phyloP scores from a whole-genome alignment of 2,797 vertebrate species.

The Salmo trutta region DNA sequence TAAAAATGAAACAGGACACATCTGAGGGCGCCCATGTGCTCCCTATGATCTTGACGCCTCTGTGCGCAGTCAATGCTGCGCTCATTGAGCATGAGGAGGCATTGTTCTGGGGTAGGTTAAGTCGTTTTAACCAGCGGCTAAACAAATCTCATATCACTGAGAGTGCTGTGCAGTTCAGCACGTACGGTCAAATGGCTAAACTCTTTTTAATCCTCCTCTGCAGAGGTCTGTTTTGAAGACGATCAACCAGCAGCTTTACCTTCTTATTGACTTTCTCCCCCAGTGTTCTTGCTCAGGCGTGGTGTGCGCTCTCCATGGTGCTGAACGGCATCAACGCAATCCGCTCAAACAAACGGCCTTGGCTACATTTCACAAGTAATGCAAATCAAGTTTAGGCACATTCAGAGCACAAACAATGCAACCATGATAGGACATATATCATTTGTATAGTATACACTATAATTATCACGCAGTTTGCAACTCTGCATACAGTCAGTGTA shows the following conservation, averaged over 20 bases:
- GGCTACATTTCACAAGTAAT: neutral
- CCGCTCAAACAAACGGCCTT: neutral
- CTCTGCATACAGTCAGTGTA: neutral
- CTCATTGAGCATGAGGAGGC: constrained; percentile 12
- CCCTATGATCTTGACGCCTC: too few species aligned
- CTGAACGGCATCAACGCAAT: constrained; percentile 51
- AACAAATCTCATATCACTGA: constrained; percentile 11
- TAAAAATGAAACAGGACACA: too few species aligned
- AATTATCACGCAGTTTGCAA: neutral
- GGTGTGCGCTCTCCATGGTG: constrained; percentile 59
- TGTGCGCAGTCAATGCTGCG: constrained; percentile 20
- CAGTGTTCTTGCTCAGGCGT: neutral
- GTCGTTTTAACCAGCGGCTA: constrained; percentile 12
- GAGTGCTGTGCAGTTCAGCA: constrained; percentile 18
- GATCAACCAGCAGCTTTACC: constrained; percentile 3
- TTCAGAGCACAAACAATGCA: neutral
- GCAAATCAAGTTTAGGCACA: neutral
- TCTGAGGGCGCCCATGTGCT: too few species aligned
- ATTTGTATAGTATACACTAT: neutral
- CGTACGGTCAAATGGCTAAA: constrained; percentile 27
- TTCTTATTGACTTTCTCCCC: constrained; percentile 16
- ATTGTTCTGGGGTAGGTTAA: constrained; percentile 19
- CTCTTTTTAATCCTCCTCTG: constrained; percentile 22
- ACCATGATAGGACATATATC: neutral
- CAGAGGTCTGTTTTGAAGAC: constrained; percentile 19